Conservation (phyloP, 2,888 invertebrate species). For the Thelaira solivaga region DNA sequence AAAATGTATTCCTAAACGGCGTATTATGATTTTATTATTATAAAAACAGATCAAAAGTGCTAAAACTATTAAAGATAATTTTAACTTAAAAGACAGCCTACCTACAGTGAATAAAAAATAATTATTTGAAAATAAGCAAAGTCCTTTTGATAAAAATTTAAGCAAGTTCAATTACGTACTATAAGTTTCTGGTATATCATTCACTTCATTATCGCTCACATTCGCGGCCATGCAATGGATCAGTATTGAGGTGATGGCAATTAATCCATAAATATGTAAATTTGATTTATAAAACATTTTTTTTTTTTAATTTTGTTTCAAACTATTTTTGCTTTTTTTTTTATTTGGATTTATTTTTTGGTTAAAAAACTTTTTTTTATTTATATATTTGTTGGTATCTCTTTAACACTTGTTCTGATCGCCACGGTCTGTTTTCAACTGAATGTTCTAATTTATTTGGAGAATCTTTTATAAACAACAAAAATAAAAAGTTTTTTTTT, state of each 20-base stretch:
- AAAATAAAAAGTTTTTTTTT: slow-evolving; percentile 44
- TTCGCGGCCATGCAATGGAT: slow-evolving; percentile 65
- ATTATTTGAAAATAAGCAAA: not conserved
- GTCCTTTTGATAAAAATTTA: not conserved
- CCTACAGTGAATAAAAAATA: not conserved
- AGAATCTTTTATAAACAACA: slow-evolving; percentile 68
- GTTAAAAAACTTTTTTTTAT: not conserved
- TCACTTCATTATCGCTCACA: slow-evolving; percentile 72
- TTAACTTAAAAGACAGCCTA: no score
- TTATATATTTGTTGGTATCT: slow-evolving; percentile 61
- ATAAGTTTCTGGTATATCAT: slow-evolving; percentile 65
- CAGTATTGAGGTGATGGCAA: slow-evolving; percentile 54
- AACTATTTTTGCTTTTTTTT: slow-evolving; percentile 4
- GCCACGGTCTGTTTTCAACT: slow-evolving; percentile 67
- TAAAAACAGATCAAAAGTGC: slow-evolving; percentile 55
- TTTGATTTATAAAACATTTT: slow-evolving; percentile 56
- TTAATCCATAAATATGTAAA: slow-evolving; percentile 50
- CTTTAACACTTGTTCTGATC: slow-evolving; percentile 63
- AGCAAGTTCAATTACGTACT: slow-evolving; percentile 70
- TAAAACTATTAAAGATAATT: slow-evolving; percentile 46
- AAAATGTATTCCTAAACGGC: not conserved
- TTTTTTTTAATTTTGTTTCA: not conserved
- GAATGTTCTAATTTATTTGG: slow-evolving; percentile 68
- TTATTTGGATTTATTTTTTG: slow-evolving; percentile 9
- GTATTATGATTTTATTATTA: not conserved